Conservation (phyloP, 2,113 vertebrate species). For the Hassar affinis region DNA sequence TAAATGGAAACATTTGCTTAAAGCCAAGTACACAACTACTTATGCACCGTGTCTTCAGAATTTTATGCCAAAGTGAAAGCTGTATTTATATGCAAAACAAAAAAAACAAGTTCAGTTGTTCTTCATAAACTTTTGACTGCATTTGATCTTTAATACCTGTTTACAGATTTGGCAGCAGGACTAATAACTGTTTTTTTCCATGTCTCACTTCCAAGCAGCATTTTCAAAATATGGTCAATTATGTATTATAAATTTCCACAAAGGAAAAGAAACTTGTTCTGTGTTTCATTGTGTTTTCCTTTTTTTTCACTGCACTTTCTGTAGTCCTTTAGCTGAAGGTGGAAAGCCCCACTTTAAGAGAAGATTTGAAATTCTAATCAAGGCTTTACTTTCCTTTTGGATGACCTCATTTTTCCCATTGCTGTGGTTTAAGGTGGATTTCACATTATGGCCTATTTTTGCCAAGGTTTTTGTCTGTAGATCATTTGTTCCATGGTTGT, state of each 20-base stretch:
- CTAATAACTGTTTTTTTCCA: constrained; percentile 51
- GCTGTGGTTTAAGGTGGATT: constrained; percentile 77
- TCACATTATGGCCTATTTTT: constrained; percentile 76
- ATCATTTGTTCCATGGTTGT: constrained; percentile 78
- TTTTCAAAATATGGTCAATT: constrained; percentile 65
- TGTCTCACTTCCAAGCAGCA: constrained; percentile 66
- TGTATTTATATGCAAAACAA: background rate
- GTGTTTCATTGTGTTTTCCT: constrained; percentile 49
- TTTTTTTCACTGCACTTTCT: background rate
- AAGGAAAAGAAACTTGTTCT: constrained; percentile 57
- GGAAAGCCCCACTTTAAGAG: constrained; percentile 71
- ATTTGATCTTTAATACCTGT: constrained; percentile 68
- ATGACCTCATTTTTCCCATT: constrained; percentile 80
- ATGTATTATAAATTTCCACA: constrained; percentile 69
- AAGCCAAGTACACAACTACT: constrained; percentile 69
- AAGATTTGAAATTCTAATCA: constrained; percentile 83
- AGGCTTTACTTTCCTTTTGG: constrained; percentile 77
- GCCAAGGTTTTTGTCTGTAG: constrained; percentile 69
- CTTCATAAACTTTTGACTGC: constrained; percentile 63
- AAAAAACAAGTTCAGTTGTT: constrained; percentile 55
- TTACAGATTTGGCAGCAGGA: constrained; percentile 68
- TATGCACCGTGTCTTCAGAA: constrained; percentile 58
- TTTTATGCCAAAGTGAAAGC: constrained; percentile 12
- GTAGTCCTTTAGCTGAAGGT: constrained; percentile 64
- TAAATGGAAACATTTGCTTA: constrained; percentile 73